Conservation (phyloP, 1,140 invertebrate species). For the Neocloeon triangulifer region DNA sequence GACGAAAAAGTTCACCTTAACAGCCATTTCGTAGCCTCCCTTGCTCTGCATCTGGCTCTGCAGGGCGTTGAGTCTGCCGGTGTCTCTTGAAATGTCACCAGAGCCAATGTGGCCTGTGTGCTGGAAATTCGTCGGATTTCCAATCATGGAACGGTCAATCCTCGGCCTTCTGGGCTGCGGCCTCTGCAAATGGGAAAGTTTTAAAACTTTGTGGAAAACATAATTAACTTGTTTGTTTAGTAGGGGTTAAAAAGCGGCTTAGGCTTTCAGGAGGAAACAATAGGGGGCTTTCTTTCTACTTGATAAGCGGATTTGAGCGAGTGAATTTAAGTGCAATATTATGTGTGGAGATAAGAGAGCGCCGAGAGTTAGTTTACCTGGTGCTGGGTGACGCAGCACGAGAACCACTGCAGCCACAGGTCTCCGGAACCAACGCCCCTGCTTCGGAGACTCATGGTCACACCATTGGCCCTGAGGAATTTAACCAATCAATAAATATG, state of each 20-base stretch:
- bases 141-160: constrained; percentile 84
- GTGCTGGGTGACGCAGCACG: constrained; percentile 56
- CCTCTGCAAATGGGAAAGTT: constrained; percentile 12
- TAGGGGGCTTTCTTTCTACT: not conserved
- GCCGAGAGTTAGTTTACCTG: constrained; percentile 28
- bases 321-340: constrained; percentile 1
- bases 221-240: not conserved
- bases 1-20: constrained; percentile 34
- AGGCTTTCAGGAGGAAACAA: not conserved
- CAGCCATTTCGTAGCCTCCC: constrained; percentile 54
- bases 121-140: constrained; percentile 73
- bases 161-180: constrained; percentile 34
- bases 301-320: not conserved
- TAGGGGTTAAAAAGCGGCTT: not conserved
- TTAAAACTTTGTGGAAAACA: not conserved
- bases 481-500: too few relatives aligned
- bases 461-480: too few relatives aligned
- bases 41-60: constrained; percentile 76
- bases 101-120: constrained; percentile 82
- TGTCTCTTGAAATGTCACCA: constrained; percentile 55
- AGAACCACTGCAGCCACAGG: constrained; percentile 67
- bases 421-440: too few relatives aligned
- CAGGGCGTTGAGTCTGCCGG: constrained; percentile 45
- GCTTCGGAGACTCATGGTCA: too few relatives aligned
- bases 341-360: constrained; percentile 15